Evolutionary conservation across 1,140 invertebrate genomes (phyloP).

Genomic region (Bombus waltoni): DNA sequence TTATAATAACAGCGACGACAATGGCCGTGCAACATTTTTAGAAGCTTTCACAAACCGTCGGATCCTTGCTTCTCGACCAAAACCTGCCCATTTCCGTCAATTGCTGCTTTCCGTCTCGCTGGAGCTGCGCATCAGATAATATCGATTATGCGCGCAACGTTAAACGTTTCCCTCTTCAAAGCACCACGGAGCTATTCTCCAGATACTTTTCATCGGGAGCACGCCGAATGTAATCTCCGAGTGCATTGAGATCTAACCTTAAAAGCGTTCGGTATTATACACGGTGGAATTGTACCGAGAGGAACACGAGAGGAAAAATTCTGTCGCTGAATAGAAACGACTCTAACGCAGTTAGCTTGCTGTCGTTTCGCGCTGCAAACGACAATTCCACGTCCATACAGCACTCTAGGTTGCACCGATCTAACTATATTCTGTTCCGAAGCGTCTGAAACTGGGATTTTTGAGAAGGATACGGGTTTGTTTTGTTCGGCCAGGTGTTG

Average conservation of each 20-base stretch:
- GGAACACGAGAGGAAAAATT: background rate
- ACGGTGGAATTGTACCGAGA: background rate
- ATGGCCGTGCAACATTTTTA: background rate
- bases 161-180: conserved; percentile 13
- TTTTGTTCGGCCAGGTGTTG: conserved; percentile 36
- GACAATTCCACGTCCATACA: background rate
- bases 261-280: background rate
- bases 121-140: conserved; percentile 14
- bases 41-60: background rate
- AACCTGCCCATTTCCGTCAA: background rate
- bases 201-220: background rate
- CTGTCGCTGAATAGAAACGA: background rate
- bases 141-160: conserved; percentile 37
- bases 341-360: conserved; percentile 18
- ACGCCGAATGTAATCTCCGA: conserved; percentile 6
- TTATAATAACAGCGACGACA: background rate
- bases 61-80: background rate
- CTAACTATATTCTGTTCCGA: background rate
- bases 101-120: conserved; percentile 29
- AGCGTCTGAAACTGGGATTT: background rate
- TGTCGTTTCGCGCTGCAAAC: conserved; percentile 34
- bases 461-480: background rate
- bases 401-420: too few species aligned
- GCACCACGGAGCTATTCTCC: background rate
- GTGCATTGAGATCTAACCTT: background rate